Base-by-base conservation (phyloP, 92 coral and sea anemone species). In the Epizoanthus stellaris region DNA sequence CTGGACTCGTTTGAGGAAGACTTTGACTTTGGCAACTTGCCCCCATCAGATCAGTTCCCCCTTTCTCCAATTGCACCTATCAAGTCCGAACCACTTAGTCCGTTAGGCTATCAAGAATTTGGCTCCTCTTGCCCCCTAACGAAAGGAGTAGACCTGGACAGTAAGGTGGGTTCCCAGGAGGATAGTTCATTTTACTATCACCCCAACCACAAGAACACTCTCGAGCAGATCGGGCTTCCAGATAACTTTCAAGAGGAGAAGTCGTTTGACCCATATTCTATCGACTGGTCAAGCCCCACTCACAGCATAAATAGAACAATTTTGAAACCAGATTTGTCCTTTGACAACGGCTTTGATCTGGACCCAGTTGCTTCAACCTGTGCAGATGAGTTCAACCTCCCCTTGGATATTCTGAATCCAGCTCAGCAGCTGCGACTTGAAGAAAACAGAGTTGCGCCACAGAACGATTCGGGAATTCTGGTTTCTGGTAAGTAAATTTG, bases 181-280 rank as follows among this genome's bases (percentile, higher is more conserved):
- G 89, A 89, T 12, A 6, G 52, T 4, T 60, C 70, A 3, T 77
- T 77, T 6, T 84, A 80, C 13, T 58, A 70, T 14, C 87, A 85
- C 52, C 85, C 80, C 16, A 30, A 40, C 68, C 71, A 82, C 47
- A 85, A 89, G 73, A 72, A 74, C 54, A 87, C 92, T 3, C 72
- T 89, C n/a, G 92, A 87, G 52, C 81, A 62, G 17, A 70, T 81
- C 62, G 77, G 86, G 9, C 63, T 87, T 2, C 77, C 77, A 15
- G 88, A 80, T 19, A 71, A 87, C 19, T 85, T 89, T 68, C 82
- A 71, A 14, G 97, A 88, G n/a, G 79, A 85, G 38, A 66, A 89
- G 60, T 75, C n/a, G 17, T 92, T 86, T 71, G 90, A 93, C 70
- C 95, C 95, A 3, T 91, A 72, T 85, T 89, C 94, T 15, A 91